Evolutionary conservation across 2,888 invertebrate species (phyloP), one percentile per base, ranked within the genome.

Genomic region (Watsonalla cultraria): DNA sequence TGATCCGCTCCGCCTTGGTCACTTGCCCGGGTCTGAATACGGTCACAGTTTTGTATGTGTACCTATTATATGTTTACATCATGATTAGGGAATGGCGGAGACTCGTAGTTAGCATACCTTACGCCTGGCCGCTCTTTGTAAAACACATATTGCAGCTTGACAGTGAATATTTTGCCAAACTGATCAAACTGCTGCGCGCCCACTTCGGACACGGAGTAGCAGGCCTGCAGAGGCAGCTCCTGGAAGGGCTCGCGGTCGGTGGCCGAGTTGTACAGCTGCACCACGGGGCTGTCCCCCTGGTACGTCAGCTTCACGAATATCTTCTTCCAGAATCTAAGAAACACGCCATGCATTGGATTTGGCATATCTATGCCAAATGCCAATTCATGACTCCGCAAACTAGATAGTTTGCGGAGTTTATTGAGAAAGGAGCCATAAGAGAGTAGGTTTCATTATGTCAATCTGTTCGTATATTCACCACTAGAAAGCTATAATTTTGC

Each of bases 61-160:
- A 24, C 24, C 24, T 24, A 24, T 24, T 2, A 24, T 4, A 24
- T 24, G 24, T 24, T 24, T 2, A 24, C 4, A 24, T 24, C 24
- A 2, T 24, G 24, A 24, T 24, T 24, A 24, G 24, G 1, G 24
- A 24, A 24, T 5, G 8, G n/a, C 35, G 5, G 15, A 15, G 15
- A n/a, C 35, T 8, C 8, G 5, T 15, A 14, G 9, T 34, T 2
- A 24, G 54, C 35, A 54, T n/a, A 89, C 90, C 90, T 82, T 14
- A 98, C 97, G 1, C 99, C 99, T 0, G 99, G 98, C 9, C 99
- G 92, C 84, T 99, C 99, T 84, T 99, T 98, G 84, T 99, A 99
- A 85, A 99, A 98, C 54, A 99, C 96, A 79, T 98, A 99, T 84
- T 99, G 99, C 65, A 98, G 88, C 82, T 98, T 99, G 54, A 99